phyloP scores from a whole-genome alignment of 2,888 invertebrate species.

The Eurois occulta region DNA sequence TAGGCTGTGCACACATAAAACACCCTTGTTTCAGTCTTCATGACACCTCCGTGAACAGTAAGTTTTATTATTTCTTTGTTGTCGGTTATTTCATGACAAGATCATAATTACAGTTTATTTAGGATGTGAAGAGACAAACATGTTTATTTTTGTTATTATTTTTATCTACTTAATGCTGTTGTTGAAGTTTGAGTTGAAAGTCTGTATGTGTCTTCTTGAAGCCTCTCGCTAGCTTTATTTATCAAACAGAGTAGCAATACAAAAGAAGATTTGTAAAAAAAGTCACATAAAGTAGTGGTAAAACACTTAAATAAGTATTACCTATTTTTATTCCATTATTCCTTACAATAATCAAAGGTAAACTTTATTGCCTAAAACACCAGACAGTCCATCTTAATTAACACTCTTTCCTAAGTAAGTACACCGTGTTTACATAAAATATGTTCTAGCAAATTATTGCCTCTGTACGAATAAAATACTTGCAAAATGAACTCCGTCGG shows the following conservation, averaged over 20 bases:
- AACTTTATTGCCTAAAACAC: neutral
- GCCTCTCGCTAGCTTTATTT: neutral
- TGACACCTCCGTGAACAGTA: slow-evolving; percentile 37
- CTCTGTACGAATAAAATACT: slow-evolving; percentile 79
- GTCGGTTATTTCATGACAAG: slow-evolving; percentile 26
- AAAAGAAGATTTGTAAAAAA: neutral
- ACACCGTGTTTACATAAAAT: slow-evolving; percentile 62
- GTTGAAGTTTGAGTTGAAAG: no score
- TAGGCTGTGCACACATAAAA: slow-evolving; percentile 26
- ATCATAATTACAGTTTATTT: slow-evolving; percentile 44
- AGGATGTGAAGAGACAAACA: slow-evolving; percentile 13
- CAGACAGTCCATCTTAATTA: slow-evolving; percentile 43
- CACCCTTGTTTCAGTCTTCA: slow-evolving; percentile 46
- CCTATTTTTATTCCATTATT: neutral
- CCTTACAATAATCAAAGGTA: neutral
- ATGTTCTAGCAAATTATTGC: slow-evolving; percentile 72
- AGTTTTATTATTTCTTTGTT: slow-evolving; percentile 48
- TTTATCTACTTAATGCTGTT: neutral
- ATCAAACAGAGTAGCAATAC: no score
- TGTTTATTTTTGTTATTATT: slow-evolving; percentile 8
- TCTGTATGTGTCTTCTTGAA: no score
- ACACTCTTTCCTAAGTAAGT: slow-evolving; percentile 1
- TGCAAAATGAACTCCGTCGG: slow-evolving; percentile 75
- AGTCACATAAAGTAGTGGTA: neutral
- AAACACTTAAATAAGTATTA: neutral